Evolutionary conservation across 2,888 invertebrate genomes (phyloP), one percentile per base, ranked within the genome.

Genomic region (Pogonocherus hispidulus): DNA sequence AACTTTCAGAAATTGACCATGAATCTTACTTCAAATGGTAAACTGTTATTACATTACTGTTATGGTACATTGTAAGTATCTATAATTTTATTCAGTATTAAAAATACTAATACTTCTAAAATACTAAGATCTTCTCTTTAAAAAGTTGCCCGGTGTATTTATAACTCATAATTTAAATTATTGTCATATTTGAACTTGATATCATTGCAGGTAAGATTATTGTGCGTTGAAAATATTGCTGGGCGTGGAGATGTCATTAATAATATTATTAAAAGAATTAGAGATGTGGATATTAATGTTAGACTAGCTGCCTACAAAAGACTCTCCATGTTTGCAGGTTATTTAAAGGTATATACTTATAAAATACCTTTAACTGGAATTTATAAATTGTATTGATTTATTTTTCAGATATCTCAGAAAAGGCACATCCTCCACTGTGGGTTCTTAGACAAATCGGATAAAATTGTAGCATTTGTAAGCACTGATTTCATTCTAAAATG

Each of bases 211-310:
- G 77, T 82, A 23, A 83, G 86, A 76, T 88, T 90, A 78, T 90
- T 92, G 0, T 90, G 94, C 68, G 87, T 96, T 41, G 89, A 90
- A 78, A 90, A 90, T 52, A 91, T 96, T 83, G 94, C 92, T 0
- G 90, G 92, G 22, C 92, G 91, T 75, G 89, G 89, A 46, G 87
- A 89, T 47, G 93, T 94, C 2, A 87, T 96, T 1, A 89, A 90
- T 0, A 89, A 89, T 70, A 91, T 95, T 27, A 79, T 96, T 54
- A 90, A 90, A 69, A 88, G 94, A 1, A 88, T 93, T 0, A 89
- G 92, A 78, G 97, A 97, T 84, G 89, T 93, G 0, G 93, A 94
- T 79, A 92, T 92, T 66, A 89, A 89, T 27, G 95, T 97, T 0
- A 88, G 96, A 0, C 89, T 86, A 79, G 87, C 86, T 69, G 89